Conservation (phyloP, 2,113 vertebrate species). For the Chionodraco myersi region DNA sequence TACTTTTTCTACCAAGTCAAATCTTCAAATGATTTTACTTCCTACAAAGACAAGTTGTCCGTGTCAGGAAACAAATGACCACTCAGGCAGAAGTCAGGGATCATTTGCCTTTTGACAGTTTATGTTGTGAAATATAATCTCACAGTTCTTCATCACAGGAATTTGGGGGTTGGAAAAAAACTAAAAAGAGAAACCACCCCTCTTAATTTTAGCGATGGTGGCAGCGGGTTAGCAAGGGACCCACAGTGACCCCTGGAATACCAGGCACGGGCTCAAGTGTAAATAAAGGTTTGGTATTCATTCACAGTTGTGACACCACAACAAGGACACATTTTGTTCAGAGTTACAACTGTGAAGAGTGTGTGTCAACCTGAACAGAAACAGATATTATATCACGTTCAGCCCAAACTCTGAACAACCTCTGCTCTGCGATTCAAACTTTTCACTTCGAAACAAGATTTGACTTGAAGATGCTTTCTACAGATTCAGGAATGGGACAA, state of each 20-base stretch:
- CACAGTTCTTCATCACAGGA: constrained; percentile 52
- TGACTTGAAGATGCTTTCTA: constrained; percentile 26
- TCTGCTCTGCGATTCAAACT: constrained; percentile 7
- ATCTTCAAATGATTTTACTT: constrained; percentile 11
- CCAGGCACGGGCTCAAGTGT: constrained; percentile 74
- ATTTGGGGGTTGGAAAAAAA: constrained; percentile 30
- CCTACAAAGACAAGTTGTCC: constrained; percentile 8
- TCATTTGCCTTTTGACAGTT: constrained; percentile 66
- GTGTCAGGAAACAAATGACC: constrained; percentile 43
- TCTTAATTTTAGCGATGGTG: constrained; percentile 69
- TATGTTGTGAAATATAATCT: constrained; percentile 69
- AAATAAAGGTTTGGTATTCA: constrained; percentile 78
- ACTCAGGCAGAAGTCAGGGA: constrained; percentile 47
- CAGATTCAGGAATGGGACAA: constrained; percentile 7
- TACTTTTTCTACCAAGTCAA: not conserved
- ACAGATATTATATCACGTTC: constrained; percentile 33
- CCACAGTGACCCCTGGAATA: constrained; percentile 70
- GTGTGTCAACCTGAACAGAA: constrained; percentile 26
- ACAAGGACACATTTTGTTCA: constrained; percentile 64
- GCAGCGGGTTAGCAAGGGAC: constrained; percentile 68
- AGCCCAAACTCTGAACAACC: constrained; percentile 29
- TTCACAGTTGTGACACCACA: constrained; percentile 56
- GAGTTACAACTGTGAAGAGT: constrained; percentile 20
- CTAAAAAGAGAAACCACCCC: constrained; percentile 29
- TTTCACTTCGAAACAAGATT: constrained; percentile 18